Evolutionary conservation across 2,888 invertebrate species (phyloP).

Genomic region (Acronicta alni): DNA sequence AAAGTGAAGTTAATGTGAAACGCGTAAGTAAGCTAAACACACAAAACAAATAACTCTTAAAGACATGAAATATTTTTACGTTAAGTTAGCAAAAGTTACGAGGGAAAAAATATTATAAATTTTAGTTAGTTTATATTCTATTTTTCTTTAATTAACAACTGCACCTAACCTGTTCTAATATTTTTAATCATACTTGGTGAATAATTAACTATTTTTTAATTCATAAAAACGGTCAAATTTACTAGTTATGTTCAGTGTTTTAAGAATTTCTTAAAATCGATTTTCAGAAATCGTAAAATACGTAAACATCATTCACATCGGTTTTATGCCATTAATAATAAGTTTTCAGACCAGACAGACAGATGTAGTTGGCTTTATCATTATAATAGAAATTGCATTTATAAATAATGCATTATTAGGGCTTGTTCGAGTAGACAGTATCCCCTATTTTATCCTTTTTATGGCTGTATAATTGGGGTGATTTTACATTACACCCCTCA

Average conservation of each 20-base stretch:
- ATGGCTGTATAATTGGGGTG: constrained; percentile 38
- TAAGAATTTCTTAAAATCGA: too few species aligned
- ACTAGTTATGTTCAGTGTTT: background rate
- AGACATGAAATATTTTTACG: constrained; percentile 30
- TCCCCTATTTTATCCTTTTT: constrained; percentile 27
- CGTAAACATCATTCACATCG: too few species aligned
- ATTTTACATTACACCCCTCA: constrained; percentile 25
- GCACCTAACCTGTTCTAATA: too few species aligned
- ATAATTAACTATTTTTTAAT: too few species aligned
- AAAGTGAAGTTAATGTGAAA: constrained; percentile 60
- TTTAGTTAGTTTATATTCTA: constrained; percentile 1
- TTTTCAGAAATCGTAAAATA: too few species aligned
- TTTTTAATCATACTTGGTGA: too few species aligned
- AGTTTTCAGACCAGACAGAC: constrained; percentile 2
- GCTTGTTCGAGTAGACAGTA: constrained; percentile 9
- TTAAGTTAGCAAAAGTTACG: constrained; percentile 10
- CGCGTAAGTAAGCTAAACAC: constrained; percentile 53
- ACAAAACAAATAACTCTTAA: constrained; percentile 44
- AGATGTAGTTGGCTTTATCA: constrained; percentile 8
- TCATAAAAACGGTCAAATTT: too few species aligned
- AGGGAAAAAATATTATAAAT: constrained; percentile 19
- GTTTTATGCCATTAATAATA: background rate
- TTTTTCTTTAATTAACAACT: background rate
- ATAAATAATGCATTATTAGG: constrained; percentile 21
- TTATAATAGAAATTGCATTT: constrained; percentile 14